Evolutionary conservation across 2,113 vertebrate genomes (phyloP).

Genomic region (Hirundichthys speculiger): DNA sequence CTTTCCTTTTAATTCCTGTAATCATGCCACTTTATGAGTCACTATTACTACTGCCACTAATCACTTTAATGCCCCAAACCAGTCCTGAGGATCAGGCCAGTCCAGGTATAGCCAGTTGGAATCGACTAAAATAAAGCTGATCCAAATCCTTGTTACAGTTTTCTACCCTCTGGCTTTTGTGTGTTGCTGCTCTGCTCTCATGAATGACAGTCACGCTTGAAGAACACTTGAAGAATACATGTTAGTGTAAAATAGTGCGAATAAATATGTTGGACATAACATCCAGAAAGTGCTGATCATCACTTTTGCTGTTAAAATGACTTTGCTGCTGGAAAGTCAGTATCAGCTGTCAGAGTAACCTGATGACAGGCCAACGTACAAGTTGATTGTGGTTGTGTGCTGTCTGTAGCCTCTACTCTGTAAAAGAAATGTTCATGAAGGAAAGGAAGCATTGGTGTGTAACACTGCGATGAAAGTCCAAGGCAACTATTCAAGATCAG

Average conservation of each 20-base stretch:
- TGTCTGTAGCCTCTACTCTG: not conserved
- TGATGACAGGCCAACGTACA: conserved; percentile 1
- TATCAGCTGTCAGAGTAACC: not conserved
- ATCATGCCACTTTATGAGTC: not conserved
- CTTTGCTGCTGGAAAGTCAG: conserved; percentile 16
- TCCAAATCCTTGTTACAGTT: conserved; percentile 7
- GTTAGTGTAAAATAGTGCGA: not conserved
- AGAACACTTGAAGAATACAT: not conserved
- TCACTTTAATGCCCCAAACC: not conserved
- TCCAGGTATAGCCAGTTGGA: conserved; percentile 1
- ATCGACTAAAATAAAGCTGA: conserved; percentile 10
- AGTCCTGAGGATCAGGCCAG: not conserved
- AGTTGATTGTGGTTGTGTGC: not conserved
- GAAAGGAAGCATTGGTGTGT: not conserved
- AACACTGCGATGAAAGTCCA: not conserved
- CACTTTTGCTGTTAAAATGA: not conserved
- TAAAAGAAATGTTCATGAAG: not conserved
- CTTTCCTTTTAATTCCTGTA: too few species aligned
- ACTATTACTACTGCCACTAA: not conserved
- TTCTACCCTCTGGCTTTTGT: not conserved
- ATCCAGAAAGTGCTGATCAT: not conserved
- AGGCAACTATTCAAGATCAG: too few species aligned
- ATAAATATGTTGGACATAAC: too few species aligned
- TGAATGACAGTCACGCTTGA: conserved; percentile 13
- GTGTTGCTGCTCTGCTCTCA: not conserved